A percentile compares a stretch with the other conserved stretches of the same genome.
phyloP scores from a whole-genome alignment of 2,113 vertebrate genomes.

The Sorex fumeus region DNA sequence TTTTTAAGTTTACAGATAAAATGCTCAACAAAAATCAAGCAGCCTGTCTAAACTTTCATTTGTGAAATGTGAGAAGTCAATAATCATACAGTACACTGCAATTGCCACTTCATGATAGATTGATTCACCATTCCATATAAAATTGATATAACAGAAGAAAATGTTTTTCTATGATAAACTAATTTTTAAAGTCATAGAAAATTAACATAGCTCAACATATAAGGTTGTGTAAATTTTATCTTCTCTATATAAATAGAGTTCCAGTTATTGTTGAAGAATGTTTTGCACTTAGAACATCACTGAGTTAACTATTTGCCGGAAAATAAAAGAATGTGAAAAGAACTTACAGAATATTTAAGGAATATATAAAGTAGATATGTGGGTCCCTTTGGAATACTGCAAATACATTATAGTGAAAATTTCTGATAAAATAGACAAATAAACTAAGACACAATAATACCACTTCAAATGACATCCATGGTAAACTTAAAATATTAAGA shows the following conservation, averaged over 20 bases:
- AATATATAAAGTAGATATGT: not conserved
- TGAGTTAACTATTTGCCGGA: not conserved
- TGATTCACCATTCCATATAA: not conserved
- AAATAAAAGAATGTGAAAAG: not conserved
- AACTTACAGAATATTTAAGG: not conserved
- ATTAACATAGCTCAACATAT: not conserved
- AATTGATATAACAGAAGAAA: not conserved
- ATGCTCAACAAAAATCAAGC: too few relatives aligned
- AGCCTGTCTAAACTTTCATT: too few relatives aligned
- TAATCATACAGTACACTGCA: not conserved
- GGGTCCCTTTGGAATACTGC: not conserved
- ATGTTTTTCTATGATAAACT: not conserved
- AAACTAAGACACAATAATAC: not conserved
- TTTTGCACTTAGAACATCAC: not conserved
- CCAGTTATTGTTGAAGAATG: not conserved
- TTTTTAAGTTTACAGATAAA: not conserved
- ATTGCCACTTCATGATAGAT: not conserved
- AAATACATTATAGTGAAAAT: not conserved
- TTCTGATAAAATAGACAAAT: not conserved
- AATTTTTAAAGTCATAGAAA: not conserved
- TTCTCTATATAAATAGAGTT: not conserved
- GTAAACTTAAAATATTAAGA: constrained; percentile 7
- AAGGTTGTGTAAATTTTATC: too few relatives aligned
- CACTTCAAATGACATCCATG: not conserved
- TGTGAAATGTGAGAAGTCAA: not conserved